These are phyloP conservation scores for Meiosimyza platycephala DNA, from an alignment of 2,888 invertebrate genomes.

Conservation along the genomic window DNA sequence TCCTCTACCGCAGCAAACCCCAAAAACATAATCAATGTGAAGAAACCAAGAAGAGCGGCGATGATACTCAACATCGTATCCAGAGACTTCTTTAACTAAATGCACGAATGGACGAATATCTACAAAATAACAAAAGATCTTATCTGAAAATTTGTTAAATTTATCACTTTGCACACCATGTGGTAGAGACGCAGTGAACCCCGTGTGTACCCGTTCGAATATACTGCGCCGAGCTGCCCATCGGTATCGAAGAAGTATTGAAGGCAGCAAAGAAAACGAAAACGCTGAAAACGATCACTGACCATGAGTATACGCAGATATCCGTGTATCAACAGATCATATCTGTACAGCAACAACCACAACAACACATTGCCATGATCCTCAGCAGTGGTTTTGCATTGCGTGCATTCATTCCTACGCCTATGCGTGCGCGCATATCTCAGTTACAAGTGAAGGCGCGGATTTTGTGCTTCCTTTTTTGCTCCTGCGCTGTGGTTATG, in stretches of 20 bases:
- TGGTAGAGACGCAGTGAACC: constrained; percentile 41
- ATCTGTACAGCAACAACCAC: neutral
- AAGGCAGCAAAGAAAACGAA: neutral
- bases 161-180: constrained; percentile 53
- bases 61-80: neutral
- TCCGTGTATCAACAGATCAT: neutral
- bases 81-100: neutral
- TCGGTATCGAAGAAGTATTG: neutral
- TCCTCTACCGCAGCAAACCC: neutral
- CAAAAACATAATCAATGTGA: neutral
- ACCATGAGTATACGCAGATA: neutral
- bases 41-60: neutral
- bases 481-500: no score
- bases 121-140: constrained; percentile 36
- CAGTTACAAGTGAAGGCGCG: no score
- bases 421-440: no score
- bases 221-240: neutral
- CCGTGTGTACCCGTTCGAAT: neutral
- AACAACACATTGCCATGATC: neutral
- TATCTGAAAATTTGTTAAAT: constrained; percentile 55
- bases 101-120: constrained; percentile 5
- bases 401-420: no score
- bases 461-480: no score
- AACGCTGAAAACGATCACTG: neutral
- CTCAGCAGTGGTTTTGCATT: neutral